A percentile compares a stretch with the other conserved stretches of the same genome.
Conservation (phyloP, 2,888 invertebrate genomes). For the Gandaritis pyraliata region DNA sequence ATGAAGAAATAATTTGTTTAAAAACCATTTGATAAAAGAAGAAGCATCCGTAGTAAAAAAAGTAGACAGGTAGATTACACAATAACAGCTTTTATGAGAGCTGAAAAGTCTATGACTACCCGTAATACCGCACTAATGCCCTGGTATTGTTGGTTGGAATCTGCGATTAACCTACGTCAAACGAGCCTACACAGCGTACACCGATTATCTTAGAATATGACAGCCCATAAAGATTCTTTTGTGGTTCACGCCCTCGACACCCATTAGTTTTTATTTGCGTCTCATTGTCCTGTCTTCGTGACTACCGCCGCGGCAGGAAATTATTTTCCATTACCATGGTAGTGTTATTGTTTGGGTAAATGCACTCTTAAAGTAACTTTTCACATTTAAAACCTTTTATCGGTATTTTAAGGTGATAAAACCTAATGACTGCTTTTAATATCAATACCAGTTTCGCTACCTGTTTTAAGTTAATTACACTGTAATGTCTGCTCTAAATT, state of each 20-base stretch:
- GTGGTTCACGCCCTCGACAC: slow-evolving; percentile 21
- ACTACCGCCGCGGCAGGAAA: slow-evolving; percentile 20
- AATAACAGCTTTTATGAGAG: not conserved
- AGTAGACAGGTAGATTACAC: not conserved
- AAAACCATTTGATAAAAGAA: no score
- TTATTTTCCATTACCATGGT: slow-evolving; percentile 24
- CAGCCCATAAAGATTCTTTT: slow-evolving; percentile 23
- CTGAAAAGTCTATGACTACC: slow-evolving; percentile 4
- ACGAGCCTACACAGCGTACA: slow-evolving; percentile 11
- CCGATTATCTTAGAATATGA: slow-evolving; percentile 25
- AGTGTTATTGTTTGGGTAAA: slow-evolving; percentile 26
- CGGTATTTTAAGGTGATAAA: slow-evolving; percentile 20
- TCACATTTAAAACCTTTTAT: slow-evolving; percentile 27
- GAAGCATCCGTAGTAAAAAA: no score
- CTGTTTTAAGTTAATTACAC: slow-evolving; percentile 1
- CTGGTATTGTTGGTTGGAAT: slow-evolving; percentile 14
- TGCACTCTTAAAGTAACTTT: slow-evolving; percentile 28
- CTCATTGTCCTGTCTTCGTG: slow-evolving; percentile 28
- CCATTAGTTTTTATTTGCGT: slow-evolving; percentile 29
- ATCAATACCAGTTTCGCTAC: slow-evolving; percentile 7
- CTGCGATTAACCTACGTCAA: slow-evolving; percentile 21
- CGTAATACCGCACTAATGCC: slow-evolving; percentile 13
- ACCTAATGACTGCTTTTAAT: slow-evolving; percentile 22
- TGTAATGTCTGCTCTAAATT: no score
- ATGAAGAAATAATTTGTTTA: no score